Evolutionary conservation across 2,888 invertebrate genomes (phyloP).

Genomic region (Peribatodes rhomboidaria): DNA sequence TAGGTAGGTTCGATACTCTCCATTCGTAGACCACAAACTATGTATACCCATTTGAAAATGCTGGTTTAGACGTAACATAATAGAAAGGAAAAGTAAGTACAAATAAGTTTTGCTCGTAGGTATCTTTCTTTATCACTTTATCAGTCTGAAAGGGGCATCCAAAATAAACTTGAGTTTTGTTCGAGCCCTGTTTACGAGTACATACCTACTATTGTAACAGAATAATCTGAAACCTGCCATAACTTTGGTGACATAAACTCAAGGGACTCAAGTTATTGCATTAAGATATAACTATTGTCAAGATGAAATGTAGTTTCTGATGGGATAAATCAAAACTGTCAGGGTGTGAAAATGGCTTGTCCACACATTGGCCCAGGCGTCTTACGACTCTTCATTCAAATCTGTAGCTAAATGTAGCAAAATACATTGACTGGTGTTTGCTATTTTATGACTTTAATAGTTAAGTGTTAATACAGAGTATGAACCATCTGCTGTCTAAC

Average conservation of each 20-base stretch:
- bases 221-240: slow-evolving; percentile 39
- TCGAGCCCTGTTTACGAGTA: slow-evolving; percentile 12
- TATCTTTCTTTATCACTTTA: not conserved
- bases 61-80: too few relatives aligned
- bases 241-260: slow-evolving; percentile 38
- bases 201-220: slow-evolving; percentile 15
- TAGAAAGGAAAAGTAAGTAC: too few relatives aligned
- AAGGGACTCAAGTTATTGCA: slow-evolving; percentile 41
- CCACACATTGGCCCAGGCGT: slow-evolving; percentile 1
- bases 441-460: too few relatives aligned
- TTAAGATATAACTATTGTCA: slow-evolving; percentile 34
- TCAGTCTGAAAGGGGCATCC: not conserved
- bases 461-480: too few relatives aligned
- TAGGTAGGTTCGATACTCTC: too few relatives aligned
- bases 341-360: slow-evolving; percentile 23
- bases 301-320: slow-evolving; percentile 29
- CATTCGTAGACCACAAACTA: too few relatives aligned
- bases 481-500: too few relatives aligned
- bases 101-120: too few relatives aligned
- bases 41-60: too few relatives aligned
- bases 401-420: not conserved
- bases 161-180: slow-evolving; percentile 7
- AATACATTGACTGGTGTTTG: too few relatives aligned
- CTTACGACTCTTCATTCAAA: slow-evolving; percentile 6
- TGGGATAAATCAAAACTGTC: slow-evolving; percentile 31